Conservation (phyloP, 2,888 invertebrate species). For the Microctonus aethiopoides region DNA sequence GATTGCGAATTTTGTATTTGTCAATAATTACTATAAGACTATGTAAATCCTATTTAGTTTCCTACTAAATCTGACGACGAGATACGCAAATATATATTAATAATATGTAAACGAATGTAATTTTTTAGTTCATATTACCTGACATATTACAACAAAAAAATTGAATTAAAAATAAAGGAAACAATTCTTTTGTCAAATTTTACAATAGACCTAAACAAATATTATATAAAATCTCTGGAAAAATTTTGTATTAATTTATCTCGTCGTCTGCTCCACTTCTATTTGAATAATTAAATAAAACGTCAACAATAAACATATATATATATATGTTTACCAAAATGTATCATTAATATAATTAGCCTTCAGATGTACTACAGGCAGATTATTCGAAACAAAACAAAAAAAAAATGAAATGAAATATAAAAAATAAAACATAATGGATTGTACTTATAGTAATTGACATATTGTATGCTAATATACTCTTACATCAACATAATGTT, state of each 20-base stretch:
- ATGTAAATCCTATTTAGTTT: background rate
- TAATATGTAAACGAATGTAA: background rate
- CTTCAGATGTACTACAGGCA: slow-evolving; percentile 26
- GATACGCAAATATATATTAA: background rate
- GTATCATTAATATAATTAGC: slow-evolving; percentile 1
- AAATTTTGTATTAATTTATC: background rate
- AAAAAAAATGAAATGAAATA: slow-evolving; percentile 4
- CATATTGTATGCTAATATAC: slow-evolving; percentile 47
- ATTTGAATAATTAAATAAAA: background rate
- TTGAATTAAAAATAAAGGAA: background rate
- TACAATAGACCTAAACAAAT: background rate
- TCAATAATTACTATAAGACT: slow-evolving; percentile 20
- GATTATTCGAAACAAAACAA: slow-evolving; percentile 19
- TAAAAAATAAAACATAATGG: slow-evolving; percentile 32
- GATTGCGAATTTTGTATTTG: slow-evolving; percentile 23
- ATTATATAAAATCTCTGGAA: background rate
- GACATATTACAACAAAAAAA: background rate
- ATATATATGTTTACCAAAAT: background rate
- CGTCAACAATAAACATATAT: background rate
- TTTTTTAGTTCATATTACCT: background rate
- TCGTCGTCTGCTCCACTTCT: background rate
- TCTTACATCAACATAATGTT: slow-evolving; percentile 38
- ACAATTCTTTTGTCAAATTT: background rate
- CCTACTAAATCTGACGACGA: background rate
- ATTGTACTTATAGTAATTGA: slow-evolving; percentile 44